Evolutionary conservation across 2,113 vertebrate genomes (phyloP).

Genomic region (Dermatemys mawii): DNA sequence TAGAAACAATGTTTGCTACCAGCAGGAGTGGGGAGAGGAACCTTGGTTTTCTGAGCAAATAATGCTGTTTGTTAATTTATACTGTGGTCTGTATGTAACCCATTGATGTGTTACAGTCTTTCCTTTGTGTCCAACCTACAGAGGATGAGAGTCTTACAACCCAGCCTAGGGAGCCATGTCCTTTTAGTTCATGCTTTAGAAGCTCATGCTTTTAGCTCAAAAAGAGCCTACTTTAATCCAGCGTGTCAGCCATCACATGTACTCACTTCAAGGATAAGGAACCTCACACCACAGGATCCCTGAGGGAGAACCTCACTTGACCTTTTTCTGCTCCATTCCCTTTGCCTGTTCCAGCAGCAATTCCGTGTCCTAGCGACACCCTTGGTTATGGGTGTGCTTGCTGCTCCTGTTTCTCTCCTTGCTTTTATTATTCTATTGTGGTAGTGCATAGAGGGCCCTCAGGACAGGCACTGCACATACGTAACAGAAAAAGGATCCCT

Average conservation of each 20-base stretch:
- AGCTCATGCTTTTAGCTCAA: neutral
- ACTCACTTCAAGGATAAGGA: neutral
- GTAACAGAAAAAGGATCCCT: neutral
- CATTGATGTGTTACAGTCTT: neutral
- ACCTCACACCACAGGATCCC: neutral
- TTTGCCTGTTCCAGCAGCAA: neutral
- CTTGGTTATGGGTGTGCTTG: neutral
- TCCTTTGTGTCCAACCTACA: neutral
- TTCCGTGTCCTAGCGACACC: neutral
- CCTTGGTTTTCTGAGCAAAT: slow-evolving; percentile 1
- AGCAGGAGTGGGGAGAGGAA: neutral
- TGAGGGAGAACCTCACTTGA: neutral
- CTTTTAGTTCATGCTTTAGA: neutral
- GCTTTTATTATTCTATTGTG: neutral
- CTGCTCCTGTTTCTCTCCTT: neutral
- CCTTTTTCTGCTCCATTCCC: neutral
- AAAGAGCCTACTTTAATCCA: neutral
- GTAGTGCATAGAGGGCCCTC: neutral
- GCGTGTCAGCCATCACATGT: neutral
- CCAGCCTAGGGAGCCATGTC: neutral
- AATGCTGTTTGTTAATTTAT: neutral
- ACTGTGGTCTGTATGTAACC: neutral
- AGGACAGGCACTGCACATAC: neutral
- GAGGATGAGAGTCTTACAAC: neutral
- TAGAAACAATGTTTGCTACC: neutral